A percentile compares a stretch with the other conserved stretches of the same genome.
Conservation (phyloP, 2,113 vertebrate genomes). For the Zapus hudsonius region DNA sequence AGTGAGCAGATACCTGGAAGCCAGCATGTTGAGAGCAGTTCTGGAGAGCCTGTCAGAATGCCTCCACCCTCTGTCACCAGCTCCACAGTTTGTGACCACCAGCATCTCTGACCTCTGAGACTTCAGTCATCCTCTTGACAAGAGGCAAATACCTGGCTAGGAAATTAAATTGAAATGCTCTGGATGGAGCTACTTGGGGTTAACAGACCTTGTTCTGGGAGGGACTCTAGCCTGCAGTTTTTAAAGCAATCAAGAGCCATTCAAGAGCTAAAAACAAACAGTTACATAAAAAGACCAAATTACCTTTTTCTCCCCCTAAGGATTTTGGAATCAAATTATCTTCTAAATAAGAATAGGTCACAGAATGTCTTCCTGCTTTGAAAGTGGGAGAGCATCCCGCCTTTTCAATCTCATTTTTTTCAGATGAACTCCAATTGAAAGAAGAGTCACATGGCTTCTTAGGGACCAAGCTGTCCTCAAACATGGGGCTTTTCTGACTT, state of each 20-base stretch:
- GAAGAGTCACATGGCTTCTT: neutral
- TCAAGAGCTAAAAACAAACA: constrained; percentile 38
- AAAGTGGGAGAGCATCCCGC: neutral
- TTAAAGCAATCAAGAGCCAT: constrained; percentile 12
- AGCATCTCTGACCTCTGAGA: neutral
- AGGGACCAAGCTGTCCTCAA: neutral
- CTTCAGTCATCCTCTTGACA: neutral
- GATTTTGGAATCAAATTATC: constrained; percentile 13
- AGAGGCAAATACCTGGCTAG: neutral
- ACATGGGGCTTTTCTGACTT: neutral
- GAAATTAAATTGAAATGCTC: neutral
- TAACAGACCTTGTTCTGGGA: neutral
- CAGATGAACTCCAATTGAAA: neutral
- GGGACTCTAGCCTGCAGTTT: neutral
- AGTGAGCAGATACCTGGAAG: rapidly evolving
- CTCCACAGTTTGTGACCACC: neutral
- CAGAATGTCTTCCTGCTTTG: neutral
- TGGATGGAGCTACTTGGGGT: too few species aligned
- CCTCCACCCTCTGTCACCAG: neutral
- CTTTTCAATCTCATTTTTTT: neutral
- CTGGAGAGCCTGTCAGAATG: neutral
- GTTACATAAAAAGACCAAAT: constrained; percentile 47
- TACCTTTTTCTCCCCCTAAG: neutral
- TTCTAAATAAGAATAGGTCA: constrained; percentile 47
- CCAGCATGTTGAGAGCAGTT: rapidly evolving